A percentile compares a stretch with the other conserved stretches of the same genome.
Conservation (phyloP, 2,888 invertebrate species). For the Sialis fuliginosa region DNA sequence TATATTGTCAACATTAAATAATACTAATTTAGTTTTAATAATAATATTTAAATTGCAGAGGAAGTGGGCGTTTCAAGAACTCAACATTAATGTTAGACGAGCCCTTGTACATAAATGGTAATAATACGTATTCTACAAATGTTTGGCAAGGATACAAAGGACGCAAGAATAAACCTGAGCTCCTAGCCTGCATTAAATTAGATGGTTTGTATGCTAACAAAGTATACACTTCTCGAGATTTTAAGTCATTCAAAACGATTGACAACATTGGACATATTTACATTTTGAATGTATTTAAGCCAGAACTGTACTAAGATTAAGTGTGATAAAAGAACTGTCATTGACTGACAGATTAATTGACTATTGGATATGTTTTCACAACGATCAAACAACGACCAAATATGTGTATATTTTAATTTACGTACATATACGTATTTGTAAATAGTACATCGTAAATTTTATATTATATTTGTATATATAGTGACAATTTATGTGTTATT, state of each 20-base stretch:
- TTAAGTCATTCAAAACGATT: constrained; percentile 39
- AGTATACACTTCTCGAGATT: constrained; percentile 23
- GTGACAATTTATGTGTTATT: no score
- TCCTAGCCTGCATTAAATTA: constrained; percentile 22
- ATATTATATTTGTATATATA: no score
- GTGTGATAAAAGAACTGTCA: no score
- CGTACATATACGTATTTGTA: no score
- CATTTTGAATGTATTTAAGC: constrained; percentile 30
- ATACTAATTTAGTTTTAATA: neutral
- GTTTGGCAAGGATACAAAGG: constrained; percentile 14
- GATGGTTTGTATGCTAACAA: constrained; percentile 20
- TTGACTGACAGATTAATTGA: no score
- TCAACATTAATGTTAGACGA: neutral
- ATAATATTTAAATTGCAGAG: neutral
- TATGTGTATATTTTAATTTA: no score
- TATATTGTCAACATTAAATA: neutral
- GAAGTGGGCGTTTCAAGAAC: constrained; percentile 1
- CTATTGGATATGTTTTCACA: no score
- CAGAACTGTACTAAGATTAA: neutral
- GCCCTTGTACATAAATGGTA: neutral
- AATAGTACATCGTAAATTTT: no score
- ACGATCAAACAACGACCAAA: no score
- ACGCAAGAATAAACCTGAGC: constrained; percentile 15
- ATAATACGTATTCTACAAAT: neutral
- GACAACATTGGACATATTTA: constrained; percentile 41